Evolutionary conservation across 2,113 vertebrate genomes (phyloP).

Genomic region (Salvator merianae): DNA sequence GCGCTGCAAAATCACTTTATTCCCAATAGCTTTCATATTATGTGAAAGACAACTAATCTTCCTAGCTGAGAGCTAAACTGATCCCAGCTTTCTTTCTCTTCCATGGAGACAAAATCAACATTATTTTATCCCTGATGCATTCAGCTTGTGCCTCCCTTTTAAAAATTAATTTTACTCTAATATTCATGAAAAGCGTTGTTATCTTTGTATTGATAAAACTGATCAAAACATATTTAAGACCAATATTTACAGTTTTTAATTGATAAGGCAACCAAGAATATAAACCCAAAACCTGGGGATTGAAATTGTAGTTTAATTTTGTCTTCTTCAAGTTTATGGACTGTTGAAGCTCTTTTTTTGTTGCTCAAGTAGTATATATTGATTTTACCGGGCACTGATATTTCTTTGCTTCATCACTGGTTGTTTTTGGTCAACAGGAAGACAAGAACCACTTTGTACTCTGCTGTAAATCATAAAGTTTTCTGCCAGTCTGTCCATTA

Average conservation of each 20-base stretch:
- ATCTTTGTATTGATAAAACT: conserved; percentile 1
- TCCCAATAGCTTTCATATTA: not conserved
- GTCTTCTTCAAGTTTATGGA: conserved; percentile 9
- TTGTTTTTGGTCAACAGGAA: conserved; percentile 40
- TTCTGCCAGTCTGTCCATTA: conserved; percentile 72
- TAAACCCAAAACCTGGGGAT: not conserved
- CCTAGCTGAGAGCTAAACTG: not conserved
- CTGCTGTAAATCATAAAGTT: conserved; percentile 46
- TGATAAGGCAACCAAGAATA: not conserved
- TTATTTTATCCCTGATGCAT: not conserved
- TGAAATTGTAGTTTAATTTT: not conserved
- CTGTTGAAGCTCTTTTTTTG: not conserved
- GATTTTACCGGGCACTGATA: conserved; percentile 1
- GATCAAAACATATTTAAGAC: not conserved
- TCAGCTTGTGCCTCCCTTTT: not conserved
- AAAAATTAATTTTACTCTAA: conserved; percentile 4
- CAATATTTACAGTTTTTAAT: not conserved
- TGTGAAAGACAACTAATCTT: conserved; percentile 19
- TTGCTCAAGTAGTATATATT: not conserved
- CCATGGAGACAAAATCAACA: not conserved
- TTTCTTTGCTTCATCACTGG: not conserved
- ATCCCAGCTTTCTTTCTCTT: conserved; percentile 16
- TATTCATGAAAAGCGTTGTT: not conserved
- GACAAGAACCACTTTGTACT: conserved; percentile 55
- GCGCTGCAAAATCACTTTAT: conserved; percentile 18